Conservation (phyloP, 2,113 vertebrate genomes). For the Dipodomys stephensi region DNA sequence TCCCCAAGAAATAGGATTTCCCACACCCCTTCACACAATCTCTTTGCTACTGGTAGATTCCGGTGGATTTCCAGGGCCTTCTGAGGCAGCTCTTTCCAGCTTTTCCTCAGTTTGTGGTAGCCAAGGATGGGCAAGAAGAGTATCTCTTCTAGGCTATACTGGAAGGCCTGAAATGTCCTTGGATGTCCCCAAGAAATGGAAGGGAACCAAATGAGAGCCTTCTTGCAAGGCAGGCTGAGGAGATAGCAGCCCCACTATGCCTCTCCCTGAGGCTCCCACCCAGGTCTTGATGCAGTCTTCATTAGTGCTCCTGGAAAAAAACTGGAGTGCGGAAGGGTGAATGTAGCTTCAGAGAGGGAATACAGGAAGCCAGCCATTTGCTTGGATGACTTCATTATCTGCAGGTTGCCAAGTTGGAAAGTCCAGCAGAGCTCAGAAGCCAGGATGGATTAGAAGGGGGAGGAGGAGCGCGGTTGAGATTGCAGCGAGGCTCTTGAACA, state of each 20-base stretch:
- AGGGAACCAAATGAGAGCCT: slow-evolving; percentile 22
- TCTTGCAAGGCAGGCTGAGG: neutral
- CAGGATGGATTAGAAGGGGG: neutral
- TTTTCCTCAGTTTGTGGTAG: neutral
- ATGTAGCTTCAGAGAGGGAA: neutral
- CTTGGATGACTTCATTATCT: slow-evolving; percentile 51
- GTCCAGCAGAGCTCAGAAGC: neutral
- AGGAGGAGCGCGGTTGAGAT: neutral
- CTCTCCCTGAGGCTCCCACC: too few species aligned
- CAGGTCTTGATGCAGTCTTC: too few species aligned
- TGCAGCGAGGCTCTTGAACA: neutral
- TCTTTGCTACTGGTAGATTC: neutral
- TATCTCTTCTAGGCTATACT: too few species aligned
- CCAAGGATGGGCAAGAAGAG: too few species aligned
- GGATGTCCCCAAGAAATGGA: neutral
- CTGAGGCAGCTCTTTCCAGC: neutral
- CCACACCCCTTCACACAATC: neutral
- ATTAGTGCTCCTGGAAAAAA: neutral
- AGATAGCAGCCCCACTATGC: neutral
- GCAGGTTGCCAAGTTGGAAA: slow-evolving; percentile 65
- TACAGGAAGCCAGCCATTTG: slow-evolving; percentile 27
- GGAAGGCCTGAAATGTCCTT: neutral
- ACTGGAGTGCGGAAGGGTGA: neutral
- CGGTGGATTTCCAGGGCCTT: neutral
- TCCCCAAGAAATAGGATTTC: neutral